phyloP scores from a whole-genome alignment of 2,888 invertebrate species.

The Noctua janthe region DNA sequence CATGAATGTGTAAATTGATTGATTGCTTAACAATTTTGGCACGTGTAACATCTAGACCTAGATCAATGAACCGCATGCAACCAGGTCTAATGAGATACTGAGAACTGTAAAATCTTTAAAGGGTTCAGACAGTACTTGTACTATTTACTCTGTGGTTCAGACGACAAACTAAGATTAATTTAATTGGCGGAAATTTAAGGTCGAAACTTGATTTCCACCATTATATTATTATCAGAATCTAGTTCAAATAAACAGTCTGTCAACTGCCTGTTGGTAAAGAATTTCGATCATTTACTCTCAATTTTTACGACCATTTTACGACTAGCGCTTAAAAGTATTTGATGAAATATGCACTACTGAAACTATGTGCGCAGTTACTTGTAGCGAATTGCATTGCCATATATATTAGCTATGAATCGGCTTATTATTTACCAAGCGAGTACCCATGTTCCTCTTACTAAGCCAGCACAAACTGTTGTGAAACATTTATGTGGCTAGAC shows the following conservation, averaged over 20 bases:
- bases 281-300: constrained; percentile 24
- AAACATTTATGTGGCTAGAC: background rate
- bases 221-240: background rate
- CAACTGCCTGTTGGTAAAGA: constrained; percentile 14
- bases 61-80: constrained; percentile 20
- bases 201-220: background rate
- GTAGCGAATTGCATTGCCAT: constrained; percentile 14
- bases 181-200: background rate
- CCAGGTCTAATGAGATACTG: background rate
- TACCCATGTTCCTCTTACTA: background rate
- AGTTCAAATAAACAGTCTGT: constrained; percentile 1
- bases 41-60: constrained; percentile 3
- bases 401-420: constrained; percentile 21
- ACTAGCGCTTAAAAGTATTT: constrained; percentile 15
- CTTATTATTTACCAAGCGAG: constrained; percentile 14
- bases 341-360: constrained; percentile 12
- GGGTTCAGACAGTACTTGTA: background rate
- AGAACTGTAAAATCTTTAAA: background rate
- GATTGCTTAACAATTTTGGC: constrained; percentile 15
- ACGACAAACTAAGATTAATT: background rate
- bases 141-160: background rate
- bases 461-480: background rate
- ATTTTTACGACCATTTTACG: constrained; percentile 31
- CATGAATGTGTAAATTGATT: constrained; percentile 19
- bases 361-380: constrained; percentile 28